A percentile compares a stretch with the other conserved stretches of the same genome.
phyloP scores from a whole-genome alignment of 2,888 invertebrate genomes.

The Synergus japonicus region DNA sequence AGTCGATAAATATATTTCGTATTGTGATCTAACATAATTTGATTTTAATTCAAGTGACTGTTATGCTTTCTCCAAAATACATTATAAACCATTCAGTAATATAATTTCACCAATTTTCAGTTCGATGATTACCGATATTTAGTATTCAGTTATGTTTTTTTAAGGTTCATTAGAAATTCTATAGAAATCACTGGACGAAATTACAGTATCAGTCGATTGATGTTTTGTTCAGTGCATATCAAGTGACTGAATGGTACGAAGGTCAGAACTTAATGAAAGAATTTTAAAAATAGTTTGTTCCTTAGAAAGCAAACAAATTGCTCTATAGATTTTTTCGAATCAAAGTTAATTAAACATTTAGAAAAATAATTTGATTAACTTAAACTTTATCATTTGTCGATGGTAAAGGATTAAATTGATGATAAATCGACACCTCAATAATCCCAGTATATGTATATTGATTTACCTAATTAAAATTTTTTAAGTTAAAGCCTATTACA shows the following conservation, averaged over 20 bases:
- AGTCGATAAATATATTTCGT: background rate
- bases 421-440: background rate
- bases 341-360: no score
- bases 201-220: slow-evolving; percentile 24
- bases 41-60: background rate
- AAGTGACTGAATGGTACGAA: slow-evolving; percentile 3
- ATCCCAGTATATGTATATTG: background rate
- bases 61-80: background rate
- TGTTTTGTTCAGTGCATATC: slow-evolving; percentile 18
- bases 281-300: background rate
- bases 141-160: background rate
- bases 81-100: background rate
- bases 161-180: slow-evolving; percentile 21
- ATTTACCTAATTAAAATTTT: background rate
- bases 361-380: no score
- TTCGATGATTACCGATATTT: background rate
- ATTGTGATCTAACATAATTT: background rate
- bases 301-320: background rate
- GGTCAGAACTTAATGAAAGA: slow-evolving; percentile 17
- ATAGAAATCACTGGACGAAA: slow-evolving; percentile 13
- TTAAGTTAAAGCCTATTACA: background rate
- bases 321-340: no score
- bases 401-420: background rate
- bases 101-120: background rate
- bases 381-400: background rate